Base-by-base conservation (phyloP, 1,140 invertebrate species). In the Pogonomyrmex californicus region DNA sequence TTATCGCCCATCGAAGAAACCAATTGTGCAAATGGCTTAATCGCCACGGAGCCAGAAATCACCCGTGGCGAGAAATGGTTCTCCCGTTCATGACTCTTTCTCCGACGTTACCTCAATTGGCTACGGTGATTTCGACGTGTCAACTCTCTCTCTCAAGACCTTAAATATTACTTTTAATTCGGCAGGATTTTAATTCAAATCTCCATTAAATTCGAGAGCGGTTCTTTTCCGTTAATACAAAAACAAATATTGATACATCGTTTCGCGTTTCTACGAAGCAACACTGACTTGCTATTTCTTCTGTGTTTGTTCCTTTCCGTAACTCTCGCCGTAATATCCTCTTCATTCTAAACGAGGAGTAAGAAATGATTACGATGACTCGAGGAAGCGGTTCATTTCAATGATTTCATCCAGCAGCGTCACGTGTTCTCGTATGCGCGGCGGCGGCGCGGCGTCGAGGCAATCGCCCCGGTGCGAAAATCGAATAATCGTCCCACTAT, bases 1-100 rank as follows among this genome's bases (percentile, higher is more conserved):
- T 85, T 78, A 85, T 78, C 60, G 33, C 63, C 23, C 76, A 17
- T 49, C 30, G 38, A 83, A 85, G 58, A 56, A 63, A 58, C 49
- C 70, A 87, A 87, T 83, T 73, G 66, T 47, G 33, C 79, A 38
- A 85, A 87, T 56, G 47, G 56, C 79, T 85, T 78, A 85, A 71
- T 87, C 68, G 23, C 51, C 17, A 4, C 36, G 9, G 30, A 70
- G 36, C 38, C 17, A 49, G 78, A 70, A 44, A 56, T 73, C 79
- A 41, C 17, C 30, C 23, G 78, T 30, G 51, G 41, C 51, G 51
- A 58, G 66, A 47, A 73, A 71, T 23, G 17, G 47, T 41, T 7
- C 33, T 41, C 9, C 36, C 47, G 7, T n/a, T 44, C 44, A 12
- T 36, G 62, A 23, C 23, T 63, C 58, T 63, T 33, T 44, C 23